These are phyloP conservation scores for Drosophila triauraria DNA, from an alignment of 1,140 invertebrate genomes.

Conservation along the genomic window DNA sequence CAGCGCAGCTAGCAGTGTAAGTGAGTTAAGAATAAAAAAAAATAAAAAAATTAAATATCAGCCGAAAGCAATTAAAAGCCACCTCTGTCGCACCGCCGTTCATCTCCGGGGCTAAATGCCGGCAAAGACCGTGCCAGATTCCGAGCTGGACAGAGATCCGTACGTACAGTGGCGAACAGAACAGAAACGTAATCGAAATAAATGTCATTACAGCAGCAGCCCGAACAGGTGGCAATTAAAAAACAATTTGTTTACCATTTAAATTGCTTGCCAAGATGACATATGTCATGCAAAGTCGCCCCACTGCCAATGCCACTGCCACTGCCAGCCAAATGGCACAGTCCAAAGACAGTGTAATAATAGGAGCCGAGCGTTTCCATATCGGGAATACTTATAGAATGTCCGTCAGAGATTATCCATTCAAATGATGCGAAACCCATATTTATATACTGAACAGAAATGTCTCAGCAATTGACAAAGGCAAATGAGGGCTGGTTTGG, in stretches of 20 bases:
- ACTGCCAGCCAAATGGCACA: slow-evolving; percentile 31
- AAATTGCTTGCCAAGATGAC: slow-evolving; percentile 74
- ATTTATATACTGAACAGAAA: background rate
- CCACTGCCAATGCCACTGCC: slow-evolving; percentile 29
- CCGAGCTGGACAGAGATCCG: slow-evolving; percentile 13
- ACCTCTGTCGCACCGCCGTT: slow-evolving; percentile 40
- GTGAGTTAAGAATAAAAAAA: slow-evolving; percentile 4
- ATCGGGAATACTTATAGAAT: background rate
- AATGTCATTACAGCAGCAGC: slow-evolving; percentile 67
- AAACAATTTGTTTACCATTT: slow-evolving; percentile 78
- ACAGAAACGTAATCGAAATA: slow-evolving; percentile 66
- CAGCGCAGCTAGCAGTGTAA: slow-evolving; percentile 1
- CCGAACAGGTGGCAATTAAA: slow-evolving; percentile 76
- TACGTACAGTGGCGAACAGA: background rate
- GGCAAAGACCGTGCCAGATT: slow-evolving; percentile 39
- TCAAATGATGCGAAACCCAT: background rate
- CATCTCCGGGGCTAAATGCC: slow-evolving; percentile 45
- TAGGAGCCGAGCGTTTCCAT: slow-evolving; percentile 18
- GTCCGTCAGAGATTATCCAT: slow-evolving; percentile 7
- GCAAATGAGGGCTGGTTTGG: too few relatives aligned
- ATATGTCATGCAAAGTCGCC: slow-evolving; percentile 68
- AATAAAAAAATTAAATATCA: slow-evolving; percentile 28
- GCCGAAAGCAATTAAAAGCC: slow-evolving; percentile 71
- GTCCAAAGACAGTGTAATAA: slow-evolving; percentile 37
- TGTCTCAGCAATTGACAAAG: slow-evolving; percentile 7